Base-by-base conservation (phyloP, 2,797 vertebrate genomes). In the Hyperoplus immaculatus region DNA sequence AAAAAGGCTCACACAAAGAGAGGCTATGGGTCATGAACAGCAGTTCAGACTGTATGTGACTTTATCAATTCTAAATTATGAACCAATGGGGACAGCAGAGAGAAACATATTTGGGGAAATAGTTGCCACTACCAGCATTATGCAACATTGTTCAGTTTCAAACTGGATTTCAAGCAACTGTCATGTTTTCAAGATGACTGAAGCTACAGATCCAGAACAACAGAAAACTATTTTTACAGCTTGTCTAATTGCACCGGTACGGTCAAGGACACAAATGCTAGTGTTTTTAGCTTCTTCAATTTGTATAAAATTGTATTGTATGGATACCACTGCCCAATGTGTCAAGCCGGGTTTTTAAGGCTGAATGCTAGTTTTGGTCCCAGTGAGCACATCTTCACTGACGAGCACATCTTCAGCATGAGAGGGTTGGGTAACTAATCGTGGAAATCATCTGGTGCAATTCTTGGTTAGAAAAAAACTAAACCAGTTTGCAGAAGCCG, bases 61-160 rank as follows among this genome's bases (percentile, higher is more conserved):
- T 77, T 60, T 18, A 63, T 69, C 51, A 53, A 8, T 55, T 21
- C 50, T 49, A 41, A 47, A 63, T 62, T 57, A 57, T 57, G 43
- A 74, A 6, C 11, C 16, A 78, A 64, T 42, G 16, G 58, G 49
- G 61, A 73, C 49, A n/a, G 58, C 39, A 65, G 55, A 56, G 5
- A 14, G 29, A 75, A 70, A 68, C 21, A 16, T 43, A 74, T 47
- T 39, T 29, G 11, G 13, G 46, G 12, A 0, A 39, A 15, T 18
- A 47, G 11, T 54, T 68, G 6, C 16, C 61, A 36, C 53, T 29
- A 42, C 36, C 47, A 45, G 47, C 29, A 43, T 58, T 3, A 56
- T 49, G 21, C 42, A 50, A n/a, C 43, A 42, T 56, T 42, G 29
- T 66, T 59, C 41, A 6, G 16, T 59, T 75, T 39, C 54, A 13